phyloP scores from a whole-genome alignment of 1,140 invertebrate species.

The Apis mellifera region Amel_HAv3.1 CM009944.2:1491501-1492000 shows the following conservation, averaged over 20 bases:
- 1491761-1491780: conserved; percentile 56
- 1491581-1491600: neutral
- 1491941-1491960: conserved; percentile 1
- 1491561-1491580: neutral
- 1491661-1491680: conserved; percentile 85
- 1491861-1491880: too few species aligned
- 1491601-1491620: conserved; percentile 83
- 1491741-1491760: conserved; percentile 50
- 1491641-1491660: conserved; percentile 98
- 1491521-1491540: neutral
- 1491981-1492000: conserved; percentile 95
- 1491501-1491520: neutral
- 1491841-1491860: too few species aligned
- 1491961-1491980: conserved; percentile 85
- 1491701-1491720: conserved; percentile 66
- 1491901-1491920: neutral
- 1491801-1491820: conserved; percentile 50
- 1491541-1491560: neutral
- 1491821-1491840: neutral
- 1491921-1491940: neutral
- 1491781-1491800: conserved; percentile 42
- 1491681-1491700: conserved; percentile 65
- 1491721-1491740: conserved; percentile 55
- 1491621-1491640: conserved; percentile 98
- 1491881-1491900: neutral